Conservation (phyloP, 2,113 vertebrate species). For the Notarius lentiginosus region DNA sequence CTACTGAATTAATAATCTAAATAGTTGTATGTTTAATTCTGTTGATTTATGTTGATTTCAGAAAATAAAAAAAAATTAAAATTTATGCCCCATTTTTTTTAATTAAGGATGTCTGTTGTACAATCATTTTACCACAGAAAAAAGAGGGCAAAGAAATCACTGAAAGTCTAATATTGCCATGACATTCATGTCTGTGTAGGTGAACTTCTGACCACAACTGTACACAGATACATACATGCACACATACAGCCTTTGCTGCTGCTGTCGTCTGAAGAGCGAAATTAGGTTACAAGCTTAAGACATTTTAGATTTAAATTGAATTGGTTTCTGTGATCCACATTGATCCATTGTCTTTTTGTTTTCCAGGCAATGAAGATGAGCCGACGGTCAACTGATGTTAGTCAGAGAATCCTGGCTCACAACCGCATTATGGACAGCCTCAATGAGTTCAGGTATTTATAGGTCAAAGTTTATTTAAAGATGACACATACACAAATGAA, state of each 20-base stretch:
- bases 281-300: conserved; percentile 48
- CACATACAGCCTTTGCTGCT: not conserved
- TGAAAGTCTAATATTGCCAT: no score
- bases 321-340: not conserved
- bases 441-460: conserved; percentile 92
- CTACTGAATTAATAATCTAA: no score
- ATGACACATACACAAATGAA: not conserved
- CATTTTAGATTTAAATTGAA: not conserved
- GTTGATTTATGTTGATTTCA: no score
- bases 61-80: no score
- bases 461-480: not conserved
- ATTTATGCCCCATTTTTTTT: no score
- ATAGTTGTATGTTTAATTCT: no score
- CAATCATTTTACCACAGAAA: no score
- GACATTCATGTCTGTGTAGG: no score
- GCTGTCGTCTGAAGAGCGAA: not conserved
- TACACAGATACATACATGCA: no score
- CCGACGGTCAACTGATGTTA: conserved; percentile 90
- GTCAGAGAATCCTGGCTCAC: conserved; percentile 90
- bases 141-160: no score
- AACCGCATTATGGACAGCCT: conserved; percentile 94
- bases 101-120: no score
- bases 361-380: conserved; percentile 98
- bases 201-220: no score
- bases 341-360: conserved; percentile 51